Evolutionary conservation across 2,888 invertebrate species (phyloP).

Genomic region (Neoaliturus tenellus): DNA sequence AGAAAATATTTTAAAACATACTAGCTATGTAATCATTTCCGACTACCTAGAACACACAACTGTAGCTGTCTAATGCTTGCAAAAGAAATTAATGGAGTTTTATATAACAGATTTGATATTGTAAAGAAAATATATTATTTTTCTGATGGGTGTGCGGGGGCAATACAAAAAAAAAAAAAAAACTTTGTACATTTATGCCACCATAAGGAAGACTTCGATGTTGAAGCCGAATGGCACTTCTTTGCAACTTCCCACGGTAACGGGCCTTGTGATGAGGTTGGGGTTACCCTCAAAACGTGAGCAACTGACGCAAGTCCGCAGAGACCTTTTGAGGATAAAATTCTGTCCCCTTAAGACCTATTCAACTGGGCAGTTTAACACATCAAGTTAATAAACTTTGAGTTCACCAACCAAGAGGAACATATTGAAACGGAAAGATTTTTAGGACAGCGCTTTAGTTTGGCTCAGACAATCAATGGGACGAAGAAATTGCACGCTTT

Average conservation of each 20-base stretch:
- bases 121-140: conserved; percentile 5
- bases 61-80: too few species aligned
- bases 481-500: conserved; percentile 20
- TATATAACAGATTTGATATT: too few species aligned
- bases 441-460: background rate
- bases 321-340: background rate
- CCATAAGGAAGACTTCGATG: background rate
- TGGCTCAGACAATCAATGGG: background rate
- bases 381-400: too few species aligned
- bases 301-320: conserved; percentile 61
- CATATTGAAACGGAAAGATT: background rate
- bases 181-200: background rate
- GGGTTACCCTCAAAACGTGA: conserved; percentile 61
- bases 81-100: too few species aligned
- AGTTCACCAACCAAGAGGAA: background rate
- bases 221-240: conserved; percentile 61
- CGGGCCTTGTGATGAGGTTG: conserved; percentile 61
- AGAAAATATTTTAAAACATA: conserved; percentile 37
- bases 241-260: conserved; percentile 62
- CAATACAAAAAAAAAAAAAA: background rate
- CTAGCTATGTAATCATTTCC: too few species aligned
- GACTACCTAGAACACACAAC: too few species aligned
- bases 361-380: too few species aligned
- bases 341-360: background rate
- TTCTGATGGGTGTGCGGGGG: background rate